Base-by-base conservation (phyloP, 2,888 invertebrate genomes). In the Amphipyra tragopoginis region DNA sequence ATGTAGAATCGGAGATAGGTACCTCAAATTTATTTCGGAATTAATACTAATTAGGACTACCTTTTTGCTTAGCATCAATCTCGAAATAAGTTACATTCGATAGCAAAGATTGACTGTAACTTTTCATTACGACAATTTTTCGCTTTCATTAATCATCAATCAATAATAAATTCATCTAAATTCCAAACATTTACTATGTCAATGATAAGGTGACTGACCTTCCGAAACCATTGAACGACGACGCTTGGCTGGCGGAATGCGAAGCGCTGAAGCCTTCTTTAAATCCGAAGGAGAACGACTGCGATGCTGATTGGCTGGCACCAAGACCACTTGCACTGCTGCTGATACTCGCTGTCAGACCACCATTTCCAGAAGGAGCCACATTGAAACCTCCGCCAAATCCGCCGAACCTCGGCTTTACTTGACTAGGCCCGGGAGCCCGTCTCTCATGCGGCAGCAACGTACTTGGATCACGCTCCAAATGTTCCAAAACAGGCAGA, bases 381-480 rank as follows among this genome's bases (percentile, higher is more conserved):
- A 94, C 91, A 47, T 93, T 93, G 56, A 94, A 95, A 0, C 91
- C 91, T 8, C 91, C 88, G 0, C 91, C 92, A 29, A 91, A 86
- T 4, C 90, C 91, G 65, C 90, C 91, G 65, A 93, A 93, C 21
- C 88, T 86, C 0, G 95, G 93, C 39, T 87, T 91, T 60, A 85
- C 86, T 62, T 80, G 72, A 50, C 72, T 80, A 9, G 80, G 54
- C 1, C 65, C 44, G 5, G 78, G 54, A 58, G 61, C 38, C 14
- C 52, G 60, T 38, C 83, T 86, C 67, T 94, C 93, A 39, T 85
- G 82, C 0, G 93, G 92, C 34, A 93, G 80, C 57, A 95, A 66
- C 5, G 95, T 95, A 59, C 94, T 94, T 5, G 95, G 95, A 82
- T 95, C 95, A 53, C 92, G 89, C 75, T 95, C 95, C 80, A 95